Conservation (phyloP, 64 coral and sea anemone genomes). For the Acropora tenuis region DNA sequence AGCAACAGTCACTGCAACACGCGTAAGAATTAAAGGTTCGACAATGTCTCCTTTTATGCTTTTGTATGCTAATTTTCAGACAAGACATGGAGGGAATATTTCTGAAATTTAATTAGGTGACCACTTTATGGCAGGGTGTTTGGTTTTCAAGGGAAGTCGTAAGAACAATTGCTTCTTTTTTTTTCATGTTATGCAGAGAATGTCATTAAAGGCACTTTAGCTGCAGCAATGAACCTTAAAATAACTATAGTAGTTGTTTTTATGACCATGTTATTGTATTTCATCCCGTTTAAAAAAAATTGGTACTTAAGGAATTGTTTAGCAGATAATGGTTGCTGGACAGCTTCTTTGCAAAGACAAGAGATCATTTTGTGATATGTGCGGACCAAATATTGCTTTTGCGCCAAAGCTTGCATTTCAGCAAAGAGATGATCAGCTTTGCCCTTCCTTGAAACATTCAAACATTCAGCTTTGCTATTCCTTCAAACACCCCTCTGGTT, state of each 20-base stretch:
- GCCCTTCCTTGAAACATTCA: background rate
- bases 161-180: background rate
- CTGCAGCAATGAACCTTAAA: no score
- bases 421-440: no score
- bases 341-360: background rate
- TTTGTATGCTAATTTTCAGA: background rate
- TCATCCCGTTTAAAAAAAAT: no score
- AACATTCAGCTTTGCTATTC: background rate
- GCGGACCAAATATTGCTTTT: background rate
- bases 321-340: background rate
- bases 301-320: no score
- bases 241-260: no score
- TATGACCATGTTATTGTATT: no score
- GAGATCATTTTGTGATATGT: background rate
- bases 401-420: no score
- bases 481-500: background rate
- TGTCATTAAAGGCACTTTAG: background rate
- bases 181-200: background rate
- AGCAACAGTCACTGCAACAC: no score
- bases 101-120: background rate
- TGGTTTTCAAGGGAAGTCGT: background rate
- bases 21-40: background rate
- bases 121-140: background rate
- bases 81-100: background rate
- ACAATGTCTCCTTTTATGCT: background rate